Evolutionary conservation across 2,797 vertebrate genomes (phyloP).

Genomic region (Dermochelys coriacea): DNA sequence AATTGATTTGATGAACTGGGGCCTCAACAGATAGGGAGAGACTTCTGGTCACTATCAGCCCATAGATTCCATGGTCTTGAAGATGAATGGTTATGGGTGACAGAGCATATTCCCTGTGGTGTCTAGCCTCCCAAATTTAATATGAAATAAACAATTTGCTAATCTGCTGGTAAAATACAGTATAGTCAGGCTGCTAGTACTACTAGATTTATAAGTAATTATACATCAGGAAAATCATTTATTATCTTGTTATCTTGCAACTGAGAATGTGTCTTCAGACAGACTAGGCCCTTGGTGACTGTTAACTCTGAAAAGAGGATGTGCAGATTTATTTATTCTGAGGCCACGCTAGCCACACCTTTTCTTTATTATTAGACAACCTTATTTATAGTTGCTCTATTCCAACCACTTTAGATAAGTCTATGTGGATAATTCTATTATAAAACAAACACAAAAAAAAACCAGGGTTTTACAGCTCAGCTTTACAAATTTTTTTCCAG

Average conservation of each 20-base stretch:
- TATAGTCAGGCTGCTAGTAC: not conserved
- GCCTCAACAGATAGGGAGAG: not conserved
- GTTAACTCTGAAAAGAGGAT: not conserved
- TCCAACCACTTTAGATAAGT: not conserved
- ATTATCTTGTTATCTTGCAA: not conserved
- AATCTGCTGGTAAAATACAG: not conserved
- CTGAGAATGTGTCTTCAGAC: not conserved
- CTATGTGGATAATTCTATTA: not conserved
- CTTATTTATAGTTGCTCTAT: not conserved
- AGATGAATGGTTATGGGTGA: not conserved
- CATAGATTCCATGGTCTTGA: not conserved
- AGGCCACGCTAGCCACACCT: not conserved
- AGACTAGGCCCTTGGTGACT: not conserved
- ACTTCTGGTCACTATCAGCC: not conserved
- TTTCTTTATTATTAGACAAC: not conserved
- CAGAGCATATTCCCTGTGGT: not conserved
- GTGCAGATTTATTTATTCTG: not conserved
- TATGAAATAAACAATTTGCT: not conserved
- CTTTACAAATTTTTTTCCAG: not conserved
- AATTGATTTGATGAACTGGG: not conserved
- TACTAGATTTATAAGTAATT: not conserved
- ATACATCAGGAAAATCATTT: not conserved
- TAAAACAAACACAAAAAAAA: not conserved
- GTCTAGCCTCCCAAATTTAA: not conserved
- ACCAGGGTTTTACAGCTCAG: not conserved